Base-by-base conservation (phyloP, 2,113 vertebrate genomes). In the Gobio gobio region DNA sequence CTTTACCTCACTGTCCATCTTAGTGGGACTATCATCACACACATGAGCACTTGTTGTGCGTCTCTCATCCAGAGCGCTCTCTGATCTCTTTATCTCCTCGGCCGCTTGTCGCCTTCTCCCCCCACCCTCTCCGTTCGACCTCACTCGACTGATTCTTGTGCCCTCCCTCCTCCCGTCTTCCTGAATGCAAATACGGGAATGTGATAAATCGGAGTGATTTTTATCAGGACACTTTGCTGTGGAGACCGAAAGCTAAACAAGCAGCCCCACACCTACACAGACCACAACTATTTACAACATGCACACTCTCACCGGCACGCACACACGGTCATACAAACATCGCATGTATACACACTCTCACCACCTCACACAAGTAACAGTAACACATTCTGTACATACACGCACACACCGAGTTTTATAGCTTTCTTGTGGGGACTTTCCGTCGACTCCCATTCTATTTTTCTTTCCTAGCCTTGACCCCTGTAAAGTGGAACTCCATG, bases 131-230 rank as follows among this genome's bases (percentile, higher is more conserved):
- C 86, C 84, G 13, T 59, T 78, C 61, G 70, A 72, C 82, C 78
- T 47, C 78, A 78, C 83, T 77, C 59, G 5, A 58, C 83, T 82
- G 18, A 24, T 78, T 66, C 64, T 72, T 86, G 73, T 86, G 77
- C 84, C 84, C 77, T 89, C 51, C 78, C 82, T 85, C 29, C 85
- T 72, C 89, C 91, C 91, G 86, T 89, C 80, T 87, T 93, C 93
- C 93, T 93, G 92, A 93, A 94, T 95, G 93, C 94, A 95, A 95
- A 95, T 94, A 86, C 88, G 86, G 86, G 91, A 93, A 94, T 91
- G 91, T 94, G 94, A 95, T 95, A 94, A 94, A 94, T 94, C 93
- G 89, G 92, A 91, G 89, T 82, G 94, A 95, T 95, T 95, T 91
- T 92, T 95, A 95, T 95, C 94, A 90, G 84, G 90, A 91, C 92